Evolutionary conservation across 2,113 vertebrate species (phyloP), one percentile per base, ranked within the genome.

Genomic region (Phalacrocorax aristotelis): DNA sequence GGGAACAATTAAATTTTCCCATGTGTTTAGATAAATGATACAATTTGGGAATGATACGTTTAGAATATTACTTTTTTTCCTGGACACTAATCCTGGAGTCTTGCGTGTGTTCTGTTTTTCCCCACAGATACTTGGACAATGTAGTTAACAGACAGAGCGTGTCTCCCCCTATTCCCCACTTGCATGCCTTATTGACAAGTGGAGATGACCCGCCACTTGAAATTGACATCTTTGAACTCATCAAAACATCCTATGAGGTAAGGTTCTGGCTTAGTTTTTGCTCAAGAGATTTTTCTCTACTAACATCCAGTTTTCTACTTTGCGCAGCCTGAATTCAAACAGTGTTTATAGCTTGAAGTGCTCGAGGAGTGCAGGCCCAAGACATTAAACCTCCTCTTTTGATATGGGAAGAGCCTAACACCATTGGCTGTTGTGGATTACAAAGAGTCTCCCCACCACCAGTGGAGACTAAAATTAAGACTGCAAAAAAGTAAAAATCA

Each of bases 191-290:
- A 91, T 88, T 99, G 95, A 99, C 99, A 1, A 99, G 98, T 22
- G 99, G 99, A n/a, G 99, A 99, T 34, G 98, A 98, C 13, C 99
- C 99, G 3, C 98, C 99, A 4, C 98, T 98, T 15, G 98, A 99
- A 95, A 98, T 99, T 2, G 99, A 99, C 42, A 96, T 99, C 87
- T 99, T 99, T 52, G 98, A 99, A 61, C 99, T 99, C 90, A 98
- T 99, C 88, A 99, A 98, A 97, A 98, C 98, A 3, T 99, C 99
- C 4, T 99, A 99, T 51, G 99, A 99, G 98, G 99, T 99, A 68
- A 98, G 97, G 13, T 71, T 38, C 34, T 58, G 44, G 3, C 60
- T 70, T 83, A 30, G 14, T 6, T 71, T 69, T 61, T 78, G 23
- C 12, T 60, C 52, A 25, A 61, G 62, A 70, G 30, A 34, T 81